Evolutionary conservation across 1,140 invertebrate genomes (phyloP), one percentile per base, ranked within the genome.

Genomic region (Laodelphax striatellus): DNA sequence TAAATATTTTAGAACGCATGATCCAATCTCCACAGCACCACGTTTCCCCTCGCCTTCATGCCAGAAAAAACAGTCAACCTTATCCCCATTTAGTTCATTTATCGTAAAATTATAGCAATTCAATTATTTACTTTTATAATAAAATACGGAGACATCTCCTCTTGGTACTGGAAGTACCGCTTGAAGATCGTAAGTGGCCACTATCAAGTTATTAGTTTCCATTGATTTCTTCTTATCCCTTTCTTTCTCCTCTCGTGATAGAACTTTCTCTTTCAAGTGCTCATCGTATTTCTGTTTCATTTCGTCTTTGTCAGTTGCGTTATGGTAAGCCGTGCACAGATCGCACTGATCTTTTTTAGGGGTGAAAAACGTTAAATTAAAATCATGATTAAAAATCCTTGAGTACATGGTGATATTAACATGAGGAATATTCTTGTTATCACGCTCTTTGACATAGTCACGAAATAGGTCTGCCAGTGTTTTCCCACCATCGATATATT

Each of bases 21-120:
- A 65, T 14, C 69, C 70, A 61, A 77, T 76, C 67, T 74, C 72
- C 50, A 70, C 73, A 14, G 72, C 68, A 5, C 70, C 72, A 52
- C 73, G 66, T 34, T 71, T 69, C 17, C 64, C 76, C 52, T 71
- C 62, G 2, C 64, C 65, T 66, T 79, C 76, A 65, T 73, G 66
- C 73, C 75, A 79, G 24, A 75, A 65, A 62, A 70, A 75, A 60
- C 74, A 76, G 53, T 63, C 58, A 6, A 64, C 68, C 31, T 52
- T 38, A 31, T 24, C 44, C 31, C 46, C 62, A n/a, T 64, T 52
- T 13, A 69, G n/a, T 11, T 68, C 41, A 57, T 50, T 65, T 19
- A 69, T 54, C 3, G 66, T 69, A 17, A 67, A 67, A 55, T 69
- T 70, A 34, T 55, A 62, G 24, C 60, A 46, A 59, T 64, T 68